Conservation (phyloP, 2,888 invertebrate genomes). For the Cyclophora punctaria region DNA sequence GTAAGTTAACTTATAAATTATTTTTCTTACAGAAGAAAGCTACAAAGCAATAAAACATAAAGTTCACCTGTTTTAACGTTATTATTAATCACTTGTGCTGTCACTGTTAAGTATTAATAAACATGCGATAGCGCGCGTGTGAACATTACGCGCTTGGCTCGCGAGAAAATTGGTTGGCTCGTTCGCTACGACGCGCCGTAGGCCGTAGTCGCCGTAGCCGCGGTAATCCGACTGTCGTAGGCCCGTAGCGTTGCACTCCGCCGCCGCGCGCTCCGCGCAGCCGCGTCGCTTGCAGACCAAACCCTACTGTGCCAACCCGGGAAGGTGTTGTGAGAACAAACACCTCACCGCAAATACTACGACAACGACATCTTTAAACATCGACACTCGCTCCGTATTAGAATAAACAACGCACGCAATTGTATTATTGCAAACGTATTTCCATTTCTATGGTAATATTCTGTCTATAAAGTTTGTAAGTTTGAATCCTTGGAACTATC, state of each 20-base stretch:
- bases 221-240: conserved; percentile 46
- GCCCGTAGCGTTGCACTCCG: conserved; percentile 21
- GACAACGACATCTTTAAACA: conserved; percentile 16
- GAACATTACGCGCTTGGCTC: conserved; percentile 42
- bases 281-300: conserved; percentile 37
- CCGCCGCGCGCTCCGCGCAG: conserved; percentile 56
- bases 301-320: conserved; percentile 20
- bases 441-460: too few relatives aligned
- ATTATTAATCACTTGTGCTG: conserved; percentile 58
- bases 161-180: conserved; percentile 18
- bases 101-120: conserved; percentile 53
- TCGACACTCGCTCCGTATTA: conserved; percentile 6
- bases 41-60: conserved; percentile 39
- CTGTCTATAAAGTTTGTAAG: too few relatives aligned
- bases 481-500: too few relatives aligned
- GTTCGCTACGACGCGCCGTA: conserved; percentile 11
- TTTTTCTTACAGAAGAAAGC: conserved; percentile 22
- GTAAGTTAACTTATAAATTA: conserved; percentile 2
- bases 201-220: conserved; percentile 32
- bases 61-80: conserved; percentile 58
- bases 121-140: conserved; percentile 54
- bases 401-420: too few relatives aligned
- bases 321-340: conserved; percentile 25
- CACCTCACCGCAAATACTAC: conserved; percentile 17
- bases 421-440: too few relatives aligned